Percentiles rank a stretch among this genome's conserved stretches.
Conservation (phyloP, 2,888 invertebrate species). For the Cancer borealis region DNA sequence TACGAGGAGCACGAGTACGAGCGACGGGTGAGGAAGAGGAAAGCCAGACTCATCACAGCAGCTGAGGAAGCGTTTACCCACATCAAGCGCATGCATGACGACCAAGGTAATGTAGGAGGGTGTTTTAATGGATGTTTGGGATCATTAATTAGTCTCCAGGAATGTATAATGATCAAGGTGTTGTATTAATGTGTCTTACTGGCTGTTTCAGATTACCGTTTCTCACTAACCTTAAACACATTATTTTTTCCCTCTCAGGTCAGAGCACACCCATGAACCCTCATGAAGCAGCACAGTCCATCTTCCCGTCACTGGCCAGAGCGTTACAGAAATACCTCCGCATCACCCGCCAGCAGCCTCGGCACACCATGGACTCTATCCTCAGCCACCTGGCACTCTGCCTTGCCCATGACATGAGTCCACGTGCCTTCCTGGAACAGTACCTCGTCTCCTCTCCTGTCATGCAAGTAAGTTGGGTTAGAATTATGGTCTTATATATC, state of each 20-base stretch:
- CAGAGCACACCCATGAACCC: conserved; percentile 94
- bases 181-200: no score
- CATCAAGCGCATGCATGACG: conserved; percentile 89
- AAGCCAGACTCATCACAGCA: conserved; percentile 93
- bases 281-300: conserved; percentile 97
- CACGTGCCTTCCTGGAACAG: conserved; percentile 95
- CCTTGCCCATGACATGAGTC: conserved; percentile 94
- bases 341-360: conserved; percentile 96
- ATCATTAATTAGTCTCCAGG: no score
- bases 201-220: no score
- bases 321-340: conserved; percentile 97
- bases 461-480: conserved; percentile 83
- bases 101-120: conserved; percentile 81
- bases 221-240: neutral
- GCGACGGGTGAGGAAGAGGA: conserved; percentile 92
- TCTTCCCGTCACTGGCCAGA: conserved; percentile 97
- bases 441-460: conserved; percentile 93
- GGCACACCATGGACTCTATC: conserved; percentile 96
- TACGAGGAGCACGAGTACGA: conserved; percentile 99
- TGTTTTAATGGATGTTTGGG: no score
- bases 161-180: no score
- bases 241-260: conserved; percentile 80
- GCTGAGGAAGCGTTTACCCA: conserved; percentile 99
- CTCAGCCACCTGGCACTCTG: conserved; percentile 94
- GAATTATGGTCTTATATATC: neutral